A percentile compares a stretch with the other conserved stretches of the same genome.
Conservation (phyloP, 2,113 vertebrate species). For the Psittacus erithacus region DNA sequence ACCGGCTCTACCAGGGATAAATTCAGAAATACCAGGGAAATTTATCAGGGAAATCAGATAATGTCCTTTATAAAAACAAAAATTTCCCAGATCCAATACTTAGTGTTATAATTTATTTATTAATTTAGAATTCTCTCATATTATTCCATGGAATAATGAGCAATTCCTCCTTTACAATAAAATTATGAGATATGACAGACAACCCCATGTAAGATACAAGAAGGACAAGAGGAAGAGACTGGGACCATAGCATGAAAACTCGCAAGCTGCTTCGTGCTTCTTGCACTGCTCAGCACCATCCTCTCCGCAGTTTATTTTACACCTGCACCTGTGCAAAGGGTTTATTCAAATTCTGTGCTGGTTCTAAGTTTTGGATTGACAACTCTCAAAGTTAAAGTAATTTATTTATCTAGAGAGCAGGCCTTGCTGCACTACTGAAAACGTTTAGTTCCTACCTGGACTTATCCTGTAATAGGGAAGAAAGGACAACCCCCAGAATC, state of each 20-base stretch:
- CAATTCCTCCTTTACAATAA: background rate
- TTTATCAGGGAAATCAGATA: background rate
- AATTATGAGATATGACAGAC: background rate
- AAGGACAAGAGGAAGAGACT: background rate
- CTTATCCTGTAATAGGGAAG: background rate
- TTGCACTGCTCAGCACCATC: background rate
- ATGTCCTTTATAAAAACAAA: background rate
- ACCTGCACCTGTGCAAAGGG: background rate
- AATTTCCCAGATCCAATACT: background rate
- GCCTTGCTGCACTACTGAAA: background rate
- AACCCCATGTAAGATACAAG: background rate
- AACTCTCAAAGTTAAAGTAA: background rate
- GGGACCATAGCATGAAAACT: accelerated
- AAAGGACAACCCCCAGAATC: background rate
- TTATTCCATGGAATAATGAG: background rate
- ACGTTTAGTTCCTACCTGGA: background rate
- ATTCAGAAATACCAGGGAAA: background rate
- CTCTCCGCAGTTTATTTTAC: background rate
- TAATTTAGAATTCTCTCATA: background rate
- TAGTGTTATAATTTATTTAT: background rate
- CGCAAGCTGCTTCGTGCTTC: background rate
- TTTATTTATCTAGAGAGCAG: background rate
- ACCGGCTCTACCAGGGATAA: background rate
- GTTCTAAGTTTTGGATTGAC: background rate
- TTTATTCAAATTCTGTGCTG: background rate